Base-by-base conservation (phyloP, 2,888 invertebrate genomes). In the Leucania comma region DNA sequence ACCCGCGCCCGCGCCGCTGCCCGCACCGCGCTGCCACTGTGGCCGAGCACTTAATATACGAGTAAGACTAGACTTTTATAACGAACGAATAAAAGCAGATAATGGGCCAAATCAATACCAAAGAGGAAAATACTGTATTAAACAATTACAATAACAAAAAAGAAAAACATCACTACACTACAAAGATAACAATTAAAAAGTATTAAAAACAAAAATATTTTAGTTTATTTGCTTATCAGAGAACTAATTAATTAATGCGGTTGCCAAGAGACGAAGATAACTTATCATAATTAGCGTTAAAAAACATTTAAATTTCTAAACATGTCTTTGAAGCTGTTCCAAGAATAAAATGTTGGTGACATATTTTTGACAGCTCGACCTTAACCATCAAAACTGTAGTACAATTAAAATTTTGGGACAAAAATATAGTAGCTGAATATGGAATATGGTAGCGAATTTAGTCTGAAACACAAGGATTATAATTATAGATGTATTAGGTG, bases 241-340 rank as follows among this genome's bases (percentile, higher is more conserved):
- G 24, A 32, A 75, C 62, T 76, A 85, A 84, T 85, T 85, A 81
- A 84, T 85, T 79, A 77, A 75, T 77, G 64, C 12, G 29, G 69
- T 75, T 79, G 72, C 78, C 72, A 70, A 65, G 69, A 75, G 66
- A 53, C 68, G n/a, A 20, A 60, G 86, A 85, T 85, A 85, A 72
- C 69, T 59, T 83, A 81, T 86, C 84, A 72, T 81, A 79, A 85
- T 85, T 79, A 81, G 67, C 35, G 57, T 70, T 62, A 54, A 82
- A 77, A 83, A 81, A 70, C 54, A 66, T 81, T 68, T 64, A 61
- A 72, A 17, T 29, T 42, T 63, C 20, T 51, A 54, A 72, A 78
- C 70, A 66, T n/a, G 29, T 64, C 48, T 84, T 82, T 85, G 69
- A 81, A 68, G 76, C 63, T 29, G 61, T 58, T 73, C 70, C 75